Evolutionary conservation across 2,888 invertebrate genomes (phyloP).

Genomic region (Pammene fasciana): DNA sequence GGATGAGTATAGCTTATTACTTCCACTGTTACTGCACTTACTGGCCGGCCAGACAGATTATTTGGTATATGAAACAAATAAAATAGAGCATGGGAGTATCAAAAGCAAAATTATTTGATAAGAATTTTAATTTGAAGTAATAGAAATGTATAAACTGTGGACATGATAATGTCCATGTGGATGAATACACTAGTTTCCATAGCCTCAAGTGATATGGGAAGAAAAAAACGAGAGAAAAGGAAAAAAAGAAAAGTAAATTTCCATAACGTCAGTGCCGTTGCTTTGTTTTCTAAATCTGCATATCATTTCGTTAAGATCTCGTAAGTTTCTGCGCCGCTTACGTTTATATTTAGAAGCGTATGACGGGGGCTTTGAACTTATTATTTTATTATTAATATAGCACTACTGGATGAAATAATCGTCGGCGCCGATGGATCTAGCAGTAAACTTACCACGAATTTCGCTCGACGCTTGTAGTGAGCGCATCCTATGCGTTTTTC

Average conservation of each 20-base stretch:
- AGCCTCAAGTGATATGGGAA: neutral
- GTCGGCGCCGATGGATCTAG: neutral
- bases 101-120: neutral
- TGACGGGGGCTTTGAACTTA: conserved; percentile 52
- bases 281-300: conserved; percentile 64
- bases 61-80: too few species aligned
- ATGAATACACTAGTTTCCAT: conserved; percentile 12
- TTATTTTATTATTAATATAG: neutral
- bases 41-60: too few species aligned
- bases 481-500: conserved; percentile 87
- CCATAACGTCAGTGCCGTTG: conserved; percentile 61
- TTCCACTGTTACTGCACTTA: too few species aligned
- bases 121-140: too few species aligned
- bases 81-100: neutral
- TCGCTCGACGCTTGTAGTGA: conserved; percentile 92
- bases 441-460: conserved; percentile 89
- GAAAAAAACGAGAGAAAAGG: too few species aligned
- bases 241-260: conserved; percentile 37
- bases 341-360: conserved; percentile 64
- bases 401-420: neutral
- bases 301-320: conserved; percentile 51
- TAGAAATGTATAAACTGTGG: neutral
- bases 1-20: too few species aligned
- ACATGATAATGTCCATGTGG: conserved; percentile 16
- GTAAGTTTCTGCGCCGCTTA: conserved; percentile 56